Base-by-base conservation (phyloP, 2,888 invertebrate species). In the Tinea semifulvella region DNA sequence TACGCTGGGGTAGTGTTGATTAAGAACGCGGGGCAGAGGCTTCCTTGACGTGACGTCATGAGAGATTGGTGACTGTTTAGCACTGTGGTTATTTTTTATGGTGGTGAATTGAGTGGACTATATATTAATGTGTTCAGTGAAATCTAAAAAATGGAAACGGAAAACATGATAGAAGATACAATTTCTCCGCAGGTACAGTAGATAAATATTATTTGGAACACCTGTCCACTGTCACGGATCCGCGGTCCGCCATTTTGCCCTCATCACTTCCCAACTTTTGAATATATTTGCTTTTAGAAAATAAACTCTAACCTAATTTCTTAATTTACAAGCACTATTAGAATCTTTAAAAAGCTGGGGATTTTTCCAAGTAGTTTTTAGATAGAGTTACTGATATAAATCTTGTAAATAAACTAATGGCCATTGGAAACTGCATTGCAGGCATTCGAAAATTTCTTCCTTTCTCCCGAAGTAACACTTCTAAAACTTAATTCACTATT, bases 111-210 rank as follows among this genome's bases (percentile, higher is more conserved):
- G 57, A 63, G 65, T 71, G 67, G 60, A 75, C 61, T 60, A 58
- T 56, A 18, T 63, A 71, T 80, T 76, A 61, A 77, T 80, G 81
- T 73, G 68, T 67, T 69, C 74, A 65, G 75, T 77, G 77, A 74
- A 73, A 88, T 89, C 88, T 85, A 88, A 83, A 90, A 91, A 87
- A 93, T 93, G 92, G 93, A 93, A 88, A 92, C 91, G 81, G 92
- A 93, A 85, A 91, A 91, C 86, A 87, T 90, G 79, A 89, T 91
- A 83, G 92, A 92, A 83, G 92, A 92, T 50, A 70, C 72, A 50
- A 67, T 73, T 62, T 70, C 74, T 55, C 74, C 75, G 48, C 77
- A 80, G 79, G 80, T 80, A 69, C 48, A 53, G 31, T 48, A 6
- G 2, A 8, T 22, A 22, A 22, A 4, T 22, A 40, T 17, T 40